Percentiles rank a stretch among this genome's conserved stretches.
Evolutionary conservation across 2,113 vertebrate species (phyloP).

Genomic region (Naja naja): DNA sequence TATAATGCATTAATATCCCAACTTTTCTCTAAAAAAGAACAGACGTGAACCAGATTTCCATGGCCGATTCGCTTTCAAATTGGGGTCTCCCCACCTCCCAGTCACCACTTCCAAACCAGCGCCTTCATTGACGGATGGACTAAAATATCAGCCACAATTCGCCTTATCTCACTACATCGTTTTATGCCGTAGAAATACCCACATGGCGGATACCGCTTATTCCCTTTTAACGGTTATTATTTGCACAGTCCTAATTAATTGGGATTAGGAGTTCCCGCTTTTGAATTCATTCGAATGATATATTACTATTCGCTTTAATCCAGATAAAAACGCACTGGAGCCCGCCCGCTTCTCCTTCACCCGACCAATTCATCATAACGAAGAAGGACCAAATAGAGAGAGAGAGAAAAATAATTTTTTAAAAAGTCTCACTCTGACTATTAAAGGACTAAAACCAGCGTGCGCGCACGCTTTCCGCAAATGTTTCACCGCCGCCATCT

Average conservation of each 20-base stretch:
- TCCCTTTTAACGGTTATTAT: too few species aligned
- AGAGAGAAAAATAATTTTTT: accelerated
- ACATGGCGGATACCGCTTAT: not conserved
- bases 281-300: not conserved
- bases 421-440: not conserved
- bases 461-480: accelerated
- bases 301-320: not conserved
- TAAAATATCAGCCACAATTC: not conserved
- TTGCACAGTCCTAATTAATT: not conserved
- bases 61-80: not conserved
- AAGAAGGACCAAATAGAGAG: too few species aligned
- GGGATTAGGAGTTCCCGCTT: not conserved
- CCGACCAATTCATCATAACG: too few species aligned
- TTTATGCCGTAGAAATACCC: not conserved
- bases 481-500: not conserved
- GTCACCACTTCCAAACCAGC: not conserved
- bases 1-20: not conserved
- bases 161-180: not conserved
- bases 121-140: not conserved
- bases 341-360: not conserved
- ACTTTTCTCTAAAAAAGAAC: not conserved
- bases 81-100: not conserved
- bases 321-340: not conserved
- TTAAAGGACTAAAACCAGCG: too few species aligned
- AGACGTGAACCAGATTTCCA: not conserved